Conservation (phyloP, 2,797 vertebrate species). For the Melanotaenia parkinsoni region DNA sequence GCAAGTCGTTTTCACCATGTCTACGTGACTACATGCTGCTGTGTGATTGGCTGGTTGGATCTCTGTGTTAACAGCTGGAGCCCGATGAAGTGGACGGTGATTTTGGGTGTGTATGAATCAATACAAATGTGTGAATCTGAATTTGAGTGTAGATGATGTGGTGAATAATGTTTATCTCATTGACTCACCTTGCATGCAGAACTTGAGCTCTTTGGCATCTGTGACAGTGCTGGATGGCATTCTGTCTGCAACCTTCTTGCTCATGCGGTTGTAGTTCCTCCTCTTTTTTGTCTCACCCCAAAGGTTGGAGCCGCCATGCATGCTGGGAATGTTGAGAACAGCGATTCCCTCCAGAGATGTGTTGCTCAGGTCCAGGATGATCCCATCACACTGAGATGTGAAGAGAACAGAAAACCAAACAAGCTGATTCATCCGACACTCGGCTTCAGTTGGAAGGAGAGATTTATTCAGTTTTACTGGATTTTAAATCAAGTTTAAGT, state of each 20-base stretch:
- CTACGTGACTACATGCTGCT: too few species aligned
- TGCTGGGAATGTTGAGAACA: constrained; percentile 96
- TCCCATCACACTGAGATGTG: constrained; percentile 88
- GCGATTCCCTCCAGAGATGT: constrained; percentile 93
- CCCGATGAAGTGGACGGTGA: too few species aligned
- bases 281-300: constrained; percentile 95
- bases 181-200: constrained; percentile 92
- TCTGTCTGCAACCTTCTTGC: constrained; percentile 87
- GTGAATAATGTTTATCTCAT: background rate
- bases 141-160: too few species aligned
- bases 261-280: constrained; percentile 89
- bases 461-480: too few species aligned
- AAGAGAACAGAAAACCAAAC: constrained; percentile 1
- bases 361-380: constrained; percentile 90
- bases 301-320: constrained; percentile 96
- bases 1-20: too few species aligned
- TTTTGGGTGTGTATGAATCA: too few species aligned
- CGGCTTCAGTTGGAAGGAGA: too few species aligned
- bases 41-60: too few species aligned
- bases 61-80: too few species aligned
- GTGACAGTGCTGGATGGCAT: constrained; percentile 83
- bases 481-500: background rate
- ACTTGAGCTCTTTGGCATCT: constrained; percentile 92
- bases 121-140: too few species aligned
- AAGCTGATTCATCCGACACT: background rate